A percentile compares a stretch with the other conserved stretches of the same genome.
Conservation (phyloP, 2,888 invertebrate species). For the Brachyopa scutellaris region DNA sequence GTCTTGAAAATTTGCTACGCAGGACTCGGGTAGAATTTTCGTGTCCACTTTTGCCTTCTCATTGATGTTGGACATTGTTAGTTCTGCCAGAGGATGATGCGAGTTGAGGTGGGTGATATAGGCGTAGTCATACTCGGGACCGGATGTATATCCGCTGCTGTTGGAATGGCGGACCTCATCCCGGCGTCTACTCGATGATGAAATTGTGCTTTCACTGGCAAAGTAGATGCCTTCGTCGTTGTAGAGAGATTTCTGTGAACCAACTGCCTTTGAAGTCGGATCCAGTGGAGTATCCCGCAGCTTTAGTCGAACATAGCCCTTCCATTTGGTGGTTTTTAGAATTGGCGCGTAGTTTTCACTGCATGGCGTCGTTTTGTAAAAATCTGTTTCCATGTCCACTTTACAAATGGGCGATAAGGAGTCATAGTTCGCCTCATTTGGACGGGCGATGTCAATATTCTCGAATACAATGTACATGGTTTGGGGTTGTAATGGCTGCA, state of each 20-base stretch:
- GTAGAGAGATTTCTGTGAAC: neutral
- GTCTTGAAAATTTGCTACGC: slow-evolving; percentile 76
- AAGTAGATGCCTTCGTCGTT: slow-evolving; percentile 52
- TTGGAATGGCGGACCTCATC: slow-evolving; percentile 38
- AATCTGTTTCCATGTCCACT: slow-evolving; percentile 83
- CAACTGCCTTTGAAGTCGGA: neutral
- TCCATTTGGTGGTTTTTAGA: slow-evolving; percentile 78
- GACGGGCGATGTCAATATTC: slow-evolving; percentile 87
- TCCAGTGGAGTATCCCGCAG: slow-evolving; percentile 75
- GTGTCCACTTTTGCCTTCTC: slow-evolving; percentile 69
- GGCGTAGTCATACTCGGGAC: slow-evolving; percentile 82
- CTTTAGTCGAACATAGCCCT: slow-evolving; percentile 79
- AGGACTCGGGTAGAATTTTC: slow-evolving; percentile 78
- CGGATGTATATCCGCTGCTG: slow-evolving; percentile 49
- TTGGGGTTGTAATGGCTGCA: slow-evolving; percentile 85
- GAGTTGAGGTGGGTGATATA: slow-evolving; percentile 85
- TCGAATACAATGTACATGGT: slow-evolving; percentile 88
- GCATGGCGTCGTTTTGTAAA: slow-evolving; percentile 77
- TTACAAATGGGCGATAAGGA: slow-evolving; percentile 84
- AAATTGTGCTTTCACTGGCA: slow-evolving; percentile 46
- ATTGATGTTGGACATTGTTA: slow-evolving; percentile 73
- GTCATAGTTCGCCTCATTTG: slow-evolving; percentile 84
- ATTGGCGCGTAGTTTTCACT: slow-evolving; percentile 75
- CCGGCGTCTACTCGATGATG: slow-evolving; percentile 31
- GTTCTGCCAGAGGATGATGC: slow-evolving; percentile 83